Percentiles rank a stretch among this genome's conserved stretches.
These are phyloP conservation scores for Caretta caretta DNA, from an alignment of 2,113 vertebrate genomes.

Conservation along the genomic window DNA sequence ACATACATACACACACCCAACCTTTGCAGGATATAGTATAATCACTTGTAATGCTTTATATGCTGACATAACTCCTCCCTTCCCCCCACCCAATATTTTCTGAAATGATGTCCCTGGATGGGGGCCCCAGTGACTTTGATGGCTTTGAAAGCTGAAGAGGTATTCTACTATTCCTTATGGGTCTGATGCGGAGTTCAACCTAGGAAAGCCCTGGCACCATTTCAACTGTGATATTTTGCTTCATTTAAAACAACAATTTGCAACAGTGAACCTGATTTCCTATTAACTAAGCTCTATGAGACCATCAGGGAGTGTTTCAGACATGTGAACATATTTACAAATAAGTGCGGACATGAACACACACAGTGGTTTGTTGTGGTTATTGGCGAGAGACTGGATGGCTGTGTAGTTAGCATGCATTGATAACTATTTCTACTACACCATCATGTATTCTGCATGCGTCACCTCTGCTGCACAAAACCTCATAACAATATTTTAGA, in stretches of 20 bases:
- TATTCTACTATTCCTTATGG: too few relatives aligned
- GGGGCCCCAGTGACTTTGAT: neutral
- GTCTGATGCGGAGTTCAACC: neutral
- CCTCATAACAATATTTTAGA: neutral
- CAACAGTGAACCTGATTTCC: neutral
- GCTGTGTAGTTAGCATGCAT: neutral
- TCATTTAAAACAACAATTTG: neutral
- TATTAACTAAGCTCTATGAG: neutral
- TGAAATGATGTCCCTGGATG: neutral
- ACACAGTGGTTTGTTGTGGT: neutral
- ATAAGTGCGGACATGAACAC: accelerated
- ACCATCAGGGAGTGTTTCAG: neutral
- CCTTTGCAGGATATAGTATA: neutral
- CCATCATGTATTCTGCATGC: neutral
- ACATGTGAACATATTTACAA: accelerated
- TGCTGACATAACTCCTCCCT: neutral
- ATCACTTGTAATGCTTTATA: neutral
- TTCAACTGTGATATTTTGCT: neutral
- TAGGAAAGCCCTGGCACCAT: neutral
- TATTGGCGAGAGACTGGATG: neutral
- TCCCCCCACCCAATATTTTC: neutral
- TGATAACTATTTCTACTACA: neutral
- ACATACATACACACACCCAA: neutral
- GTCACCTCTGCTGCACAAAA: neutral
- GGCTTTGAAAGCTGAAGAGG: neutral